Evolutionary conservation across 2,888 invertebrate species (phyloP).

Genomic region (Cyrtodaria siliqua): DNA sequence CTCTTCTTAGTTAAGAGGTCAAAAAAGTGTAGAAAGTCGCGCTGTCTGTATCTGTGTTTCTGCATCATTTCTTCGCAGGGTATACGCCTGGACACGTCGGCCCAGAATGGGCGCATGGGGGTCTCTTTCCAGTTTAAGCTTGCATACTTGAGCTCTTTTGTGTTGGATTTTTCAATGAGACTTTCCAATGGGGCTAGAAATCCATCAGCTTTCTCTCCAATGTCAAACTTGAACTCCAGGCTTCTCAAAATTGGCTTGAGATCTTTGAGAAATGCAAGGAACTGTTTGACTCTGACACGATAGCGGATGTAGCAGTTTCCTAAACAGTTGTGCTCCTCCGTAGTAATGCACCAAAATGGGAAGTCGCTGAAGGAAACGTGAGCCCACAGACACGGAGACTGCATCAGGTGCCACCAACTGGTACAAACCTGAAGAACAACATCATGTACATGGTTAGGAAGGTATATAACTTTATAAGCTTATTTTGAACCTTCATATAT

Average conservation of each 20-base stretch:
- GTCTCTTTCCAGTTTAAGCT: slow-evolving; percentile 85
- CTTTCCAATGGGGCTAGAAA: slow-evolving; percentile 79
- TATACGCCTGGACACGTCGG: slow-evolving; percentile 67
- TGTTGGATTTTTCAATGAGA: slow-evolving; percentile 69
- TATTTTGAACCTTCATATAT: too few species aligned
- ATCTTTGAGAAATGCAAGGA: slow-evolving; percentile 72
- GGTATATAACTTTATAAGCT: too few species aligned
- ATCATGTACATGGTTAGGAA: too few species aligned
- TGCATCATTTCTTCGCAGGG: slow-evolving; percentile 78
- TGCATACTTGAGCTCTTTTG: slow-evolving; percentile 75
- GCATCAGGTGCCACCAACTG: slow-evolving; percentile 78
- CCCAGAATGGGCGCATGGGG: slow-evolving; percentile 80
- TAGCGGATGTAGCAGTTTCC: slow-evolving; percentile 79
- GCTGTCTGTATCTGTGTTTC: slow-evolving; percentile 78
- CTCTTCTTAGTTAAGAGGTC: slow-evolving; percentile 79
- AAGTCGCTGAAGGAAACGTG: slow-evolving; percentile 81
- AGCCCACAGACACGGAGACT: slow-evolving; percentile 80
- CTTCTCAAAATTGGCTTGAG: slow-evolving; percentile 76
- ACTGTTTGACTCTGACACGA: slow-evolving; percentile 77
- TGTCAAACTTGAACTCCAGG: slow-evolving; percentile 84
- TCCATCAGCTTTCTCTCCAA: slow-evolving; percentile 80
- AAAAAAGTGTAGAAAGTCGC: slow-evolving; percentile 82
- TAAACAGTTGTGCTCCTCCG: slow-evolving; percentile 66
- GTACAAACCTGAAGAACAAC: slow-evolving; percentile 71
- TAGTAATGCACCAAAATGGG: slow-evolving; percentile 76